Evolutionary conservation across 2,888 invertebrate species (phyloP).

Genomic region (Amphipyra tragopoginis): DNA sequence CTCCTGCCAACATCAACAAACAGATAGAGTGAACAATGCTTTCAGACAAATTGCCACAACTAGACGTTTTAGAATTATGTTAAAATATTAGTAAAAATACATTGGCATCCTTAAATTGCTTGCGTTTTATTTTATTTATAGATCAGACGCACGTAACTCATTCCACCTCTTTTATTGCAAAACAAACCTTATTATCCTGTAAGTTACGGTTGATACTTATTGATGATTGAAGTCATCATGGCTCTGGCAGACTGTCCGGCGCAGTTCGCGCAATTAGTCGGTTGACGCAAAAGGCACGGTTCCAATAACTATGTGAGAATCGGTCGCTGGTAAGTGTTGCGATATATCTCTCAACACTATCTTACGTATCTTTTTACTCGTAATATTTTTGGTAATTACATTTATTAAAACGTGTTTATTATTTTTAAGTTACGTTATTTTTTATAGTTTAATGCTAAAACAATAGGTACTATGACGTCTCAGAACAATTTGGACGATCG

Average conservation of each 20-base stretch:
- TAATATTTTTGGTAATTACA: no score
- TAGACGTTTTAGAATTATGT: conserved; percentile 18
- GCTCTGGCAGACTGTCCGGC: conserved; percentile 43
- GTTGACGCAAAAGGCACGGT: conserved; percentile 63
- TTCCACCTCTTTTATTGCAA: conserved; percentile 3
- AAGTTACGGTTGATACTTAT: conserved; percentile 1
- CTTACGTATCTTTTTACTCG: no score
- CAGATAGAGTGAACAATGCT: conserved; percentile 6
- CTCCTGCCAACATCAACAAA: conserved; percentile 12
- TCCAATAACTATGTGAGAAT: conserved; percentile 61
- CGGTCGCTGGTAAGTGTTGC: conserved; percentile 5
- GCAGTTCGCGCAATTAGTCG: conserved; percentile 37
- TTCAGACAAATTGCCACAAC: conserved; percentile 24
- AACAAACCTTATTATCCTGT: conserved; percentile 8
- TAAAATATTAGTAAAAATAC: conserved; percentile 53
- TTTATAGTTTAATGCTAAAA: no score
- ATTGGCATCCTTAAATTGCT: conserved; percentile 61
- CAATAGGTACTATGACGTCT: no score
- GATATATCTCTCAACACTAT: no score
- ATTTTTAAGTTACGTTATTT: no score
- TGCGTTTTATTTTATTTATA: conserved; percentile 64
- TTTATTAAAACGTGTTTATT: no score
- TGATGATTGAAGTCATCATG: background rate
- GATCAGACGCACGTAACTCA: conserved; percentile 20
- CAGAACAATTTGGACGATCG: no score